Evolutionary conservation across 2,113 vertebrate genomes (phyloP), one percentile per base, ranked within the genome.

Genomic region (Seriola quinqueradiata): DNA sequence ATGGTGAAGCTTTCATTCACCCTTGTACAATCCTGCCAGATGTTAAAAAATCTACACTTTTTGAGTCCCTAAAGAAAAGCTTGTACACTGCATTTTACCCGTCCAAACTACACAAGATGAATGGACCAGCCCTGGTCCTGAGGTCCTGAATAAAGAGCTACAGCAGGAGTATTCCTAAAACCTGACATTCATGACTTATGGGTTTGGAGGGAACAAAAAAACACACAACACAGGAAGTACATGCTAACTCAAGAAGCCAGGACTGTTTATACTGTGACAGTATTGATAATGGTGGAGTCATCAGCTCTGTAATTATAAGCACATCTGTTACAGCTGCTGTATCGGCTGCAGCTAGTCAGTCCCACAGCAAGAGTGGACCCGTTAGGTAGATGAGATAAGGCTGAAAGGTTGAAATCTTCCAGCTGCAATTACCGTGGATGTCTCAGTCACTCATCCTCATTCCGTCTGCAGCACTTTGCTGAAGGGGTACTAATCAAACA

Each of bases 401-500:
- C n/a, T 42, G 23, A 90, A 75, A 81, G 64, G 71, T 77, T 76
- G 55, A 77, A 38, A 50, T 57, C 42, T 50, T 61, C 23, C 68
- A 10, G 66, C 67, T 48, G 61, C 25, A 84, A 67, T 87, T 83
- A 85, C 50, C 32, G 1, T 7, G 40, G 34, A 36, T 25, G 11
- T 61, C 87, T 83, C 77, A 25, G 70, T 81, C 67, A 70, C 75
- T 87, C 81, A 70, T 84, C 78, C 73, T 66, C 84, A 57, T 77
- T 89, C 86, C 32, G 57, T 87, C 78, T 79, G 80, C 75, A 38
- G 59, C 77, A 63, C 82, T 86, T 75, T 60, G 57, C 70, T 34
- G 57, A 81, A 69, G 76, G 84, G 70, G 34, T 36, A 23, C 77
- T 70, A 74, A 83, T 87, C 80, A 89, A 86, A 87, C 71, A 87